Evolutionary conservation across 2,888 invertebrate genomes (phyloP).

Genomic region (Stegana nigrithorax): DNA sequence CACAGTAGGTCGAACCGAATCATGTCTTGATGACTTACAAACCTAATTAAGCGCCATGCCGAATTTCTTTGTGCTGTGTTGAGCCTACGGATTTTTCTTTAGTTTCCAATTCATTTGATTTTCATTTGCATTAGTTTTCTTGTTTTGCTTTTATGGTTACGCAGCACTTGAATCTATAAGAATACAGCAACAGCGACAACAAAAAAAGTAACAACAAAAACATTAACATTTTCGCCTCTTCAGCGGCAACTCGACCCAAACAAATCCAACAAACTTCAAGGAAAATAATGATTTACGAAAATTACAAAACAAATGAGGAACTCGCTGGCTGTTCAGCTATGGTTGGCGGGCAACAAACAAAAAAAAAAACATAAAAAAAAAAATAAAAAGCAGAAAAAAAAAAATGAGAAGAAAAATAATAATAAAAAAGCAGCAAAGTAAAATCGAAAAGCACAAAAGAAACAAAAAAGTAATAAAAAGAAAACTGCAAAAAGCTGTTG

Average conservation of each 20-base stretch:
- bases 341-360: neutral
- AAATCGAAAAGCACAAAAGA: neutral
- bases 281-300: slow-evolving; percentile 10
- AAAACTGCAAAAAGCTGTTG: neutral
- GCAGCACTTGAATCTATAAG: no score
- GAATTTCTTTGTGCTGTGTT: no score
- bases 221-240: no score
- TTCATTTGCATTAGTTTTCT: slow-evolving; percentile 4
- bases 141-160: neutral
- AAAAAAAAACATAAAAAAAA: neutral
- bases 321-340: neutral
- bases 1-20: no score
- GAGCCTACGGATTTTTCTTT: no score
- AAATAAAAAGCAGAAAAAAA: neutral
- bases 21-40: no score
- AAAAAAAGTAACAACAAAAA: neutral
- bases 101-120: slow-evolving; percentile 5
- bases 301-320: slow-evolving; percentile 11
- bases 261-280: slow-evolving; percentile 3
- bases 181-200: neutral
- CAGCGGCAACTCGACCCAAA: no score
- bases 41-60: no score
- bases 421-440: neutral
- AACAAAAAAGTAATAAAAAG: neutral
- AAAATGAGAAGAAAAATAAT: neutral